phyloP scores from a whole-genome alignment of 2,888 invertebrate species.

The Parnassius apollo region DNA sequence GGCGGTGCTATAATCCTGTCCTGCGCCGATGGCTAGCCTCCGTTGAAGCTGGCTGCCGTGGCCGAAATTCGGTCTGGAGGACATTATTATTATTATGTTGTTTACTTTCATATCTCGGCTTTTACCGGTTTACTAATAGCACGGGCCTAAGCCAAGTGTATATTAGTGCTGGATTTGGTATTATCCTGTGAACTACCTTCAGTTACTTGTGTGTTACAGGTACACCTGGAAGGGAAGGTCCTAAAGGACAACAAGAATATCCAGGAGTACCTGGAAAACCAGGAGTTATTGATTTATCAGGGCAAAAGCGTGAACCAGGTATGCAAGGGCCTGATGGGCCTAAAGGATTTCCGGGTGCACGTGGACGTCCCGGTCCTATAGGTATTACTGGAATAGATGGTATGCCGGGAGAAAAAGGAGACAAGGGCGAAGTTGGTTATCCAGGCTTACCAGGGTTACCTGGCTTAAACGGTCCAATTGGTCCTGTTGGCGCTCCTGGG shows the following conservation, averaged over 20 bases:
- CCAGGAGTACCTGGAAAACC: constrained; percentile 81
- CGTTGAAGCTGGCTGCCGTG: too few species aligned
- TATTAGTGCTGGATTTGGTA: too few species aligned
- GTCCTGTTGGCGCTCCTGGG: constrained; percentile 83
- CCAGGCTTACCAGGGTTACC: constrained; percentile 67
- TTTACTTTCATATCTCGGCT: too few species aligned
- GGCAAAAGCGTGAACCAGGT: constrained; percentile 87
- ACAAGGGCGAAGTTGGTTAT: constrained; percentile 81
- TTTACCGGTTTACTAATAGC: too few species aligned
- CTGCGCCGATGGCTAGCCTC: too few species aligned
- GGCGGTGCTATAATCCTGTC: too few species aligned
- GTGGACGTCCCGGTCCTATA: constrained; percentile 81
- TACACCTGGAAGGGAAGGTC: constrained; percentile 81
- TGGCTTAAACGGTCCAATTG: constrained; percentile 74
- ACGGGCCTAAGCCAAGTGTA: too few species aligned
- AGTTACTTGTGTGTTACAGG: too few species aligned
- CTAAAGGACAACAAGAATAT: constrained; percentile 84
- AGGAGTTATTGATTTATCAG: constrained; percentile 86
- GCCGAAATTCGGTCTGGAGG: too few species aligned
- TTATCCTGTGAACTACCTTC: too few species aligned
- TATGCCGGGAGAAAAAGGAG: constrained; percentile 76
- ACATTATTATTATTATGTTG: too few species aligned
- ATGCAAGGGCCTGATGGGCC: constrained; percentile 85
- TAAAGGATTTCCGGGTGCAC: constrained; percentile 84
- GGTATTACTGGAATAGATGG: constrained; percentile 82